These are phyloP conservation scores for Grammomys dolichurus DNA, from an alignment of 2,113 vertebrate genomes.

Conservation along the genomic window DNA sequence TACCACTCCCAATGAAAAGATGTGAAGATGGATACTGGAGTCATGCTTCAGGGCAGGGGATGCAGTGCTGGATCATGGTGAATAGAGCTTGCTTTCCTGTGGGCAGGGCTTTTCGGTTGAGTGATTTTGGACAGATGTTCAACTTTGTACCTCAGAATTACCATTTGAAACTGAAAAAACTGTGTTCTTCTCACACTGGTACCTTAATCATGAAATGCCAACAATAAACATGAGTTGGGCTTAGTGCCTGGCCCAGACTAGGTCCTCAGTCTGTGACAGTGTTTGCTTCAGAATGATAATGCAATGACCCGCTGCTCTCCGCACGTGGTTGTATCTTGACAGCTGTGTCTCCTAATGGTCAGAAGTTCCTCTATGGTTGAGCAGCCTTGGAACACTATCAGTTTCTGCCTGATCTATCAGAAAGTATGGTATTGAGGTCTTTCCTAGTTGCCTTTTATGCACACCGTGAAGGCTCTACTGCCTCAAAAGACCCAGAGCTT, in stretches of 20 bases:
- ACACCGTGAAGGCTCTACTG: background rate
- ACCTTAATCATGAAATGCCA: background rate
- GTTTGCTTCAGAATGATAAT: background rate
- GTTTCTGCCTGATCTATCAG: background rate
- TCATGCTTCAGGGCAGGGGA: background rate
- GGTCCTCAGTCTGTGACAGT: too few relatives aligned
- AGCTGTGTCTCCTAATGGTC: background rate
- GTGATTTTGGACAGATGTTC: background rate
- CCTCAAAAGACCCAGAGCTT: background rate
- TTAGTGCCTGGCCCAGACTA: accelerated
- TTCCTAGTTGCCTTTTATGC: background rate
- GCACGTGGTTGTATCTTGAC: background rate
- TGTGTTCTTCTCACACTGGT: too few relatives aligned
- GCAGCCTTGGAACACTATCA: background rate
- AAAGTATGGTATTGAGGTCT: background rate
- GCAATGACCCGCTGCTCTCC: too few relatives aligned
- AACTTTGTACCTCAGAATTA: background rate
- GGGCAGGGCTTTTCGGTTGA: too few relatives aligned
- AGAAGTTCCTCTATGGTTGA: background rate
- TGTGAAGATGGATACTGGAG: background rate
- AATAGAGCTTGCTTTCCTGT: too few relatives aligned
- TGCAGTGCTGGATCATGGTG: background rate
- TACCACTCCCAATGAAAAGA: background rate
- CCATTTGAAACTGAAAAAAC: background rate
- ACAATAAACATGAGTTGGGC: too few relatives aligned